Conservation (phyloP, 2,797 vertebrate species). For the Pantherophis alleghaniensis region DNA sequence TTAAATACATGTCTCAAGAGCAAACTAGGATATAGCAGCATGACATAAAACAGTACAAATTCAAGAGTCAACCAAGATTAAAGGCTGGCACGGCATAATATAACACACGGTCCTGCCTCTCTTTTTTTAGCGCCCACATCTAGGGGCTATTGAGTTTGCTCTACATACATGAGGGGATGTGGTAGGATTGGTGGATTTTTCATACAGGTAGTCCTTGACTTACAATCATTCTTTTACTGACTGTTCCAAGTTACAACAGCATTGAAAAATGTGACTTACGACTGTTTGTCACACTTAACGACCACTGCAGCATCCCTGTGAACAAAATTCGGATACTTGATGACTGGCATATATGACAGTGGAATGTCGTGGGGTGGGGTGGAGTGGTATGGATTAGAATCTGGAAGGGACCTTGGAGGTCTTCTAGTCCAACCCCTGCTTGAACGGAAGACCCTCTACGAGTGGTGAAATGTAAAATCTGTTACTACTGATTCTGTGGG, state of each 20-base stretch:
- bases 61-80: neutral
- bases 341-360: neutral
- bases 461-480: too few relatives aligned
- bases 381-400: too few relatives aligned
- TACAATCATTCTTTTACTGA: neutral
- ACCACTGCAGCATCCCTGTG: neutral
- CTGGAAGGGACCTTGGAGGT: too few relatives aligned
- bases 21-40: neutral
- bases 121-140: neutral
- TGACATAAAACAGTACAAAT: neutral
- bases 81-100: neutral
- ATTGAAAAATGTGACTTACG: neutral
- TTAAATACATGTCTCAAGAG: neutral
- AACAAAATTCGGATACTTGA: neutral
- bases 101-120: neutral
- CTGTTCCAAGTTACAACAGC: neutral
- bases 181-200: neutral
- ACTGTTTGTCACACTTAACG: neutral
- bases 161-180: neutral
- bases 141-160: neutral
- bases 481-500: too few relatives aligned
- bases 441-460: too few relatives aligned
- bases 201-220: neutral
- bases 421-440: too few relatives aligned
- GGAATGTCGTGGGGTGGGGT: too few relatives aligned